phyloP scores from a whole-genome alignment of 1,140 invertebrate genomes.

The Acromyrmex heyeri region DNA sequence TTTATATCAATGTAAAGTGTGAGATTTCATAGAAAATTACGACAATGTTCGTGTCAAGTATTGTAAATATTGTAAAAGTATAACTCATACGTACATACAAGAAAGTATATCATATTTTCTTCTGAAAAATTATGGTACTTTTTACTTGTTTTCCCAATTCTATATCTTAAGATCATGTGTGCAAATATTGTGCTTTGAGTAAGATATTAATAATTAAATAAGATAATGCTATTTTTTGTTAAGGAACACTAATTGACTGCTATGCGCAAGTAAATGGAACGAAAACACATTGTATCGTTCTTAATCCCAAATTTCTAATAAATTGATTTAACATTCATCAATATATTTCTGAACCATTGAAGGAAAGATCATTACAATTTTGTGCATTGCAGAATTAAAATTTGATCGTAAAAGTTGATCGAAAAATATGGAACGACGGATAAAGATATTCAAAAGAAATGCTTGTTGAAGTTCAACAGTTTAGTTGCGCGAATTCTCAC shows the following conservation, averaged over 20 bases:
- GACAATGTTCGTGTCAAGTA: constrained; percentile 62
- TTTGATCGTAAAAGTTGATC: not conserved
- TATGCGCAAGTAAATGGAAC: not conserved
- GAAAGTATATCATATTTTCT: constrained; percentile 84
- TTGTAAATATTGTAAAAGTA: constrained; percentile 83
- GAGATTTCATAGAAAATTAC: constrained; percentile 54
- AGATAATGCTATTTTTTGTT: not conserved
- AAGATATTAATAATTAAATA: not conserved
- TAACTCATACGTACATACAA: constrained; percentile 66
- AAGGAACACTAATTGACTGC: not conserved
- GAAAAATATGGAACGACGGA: not conserved
- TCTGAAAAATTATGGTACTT: constrained; percentile 72
- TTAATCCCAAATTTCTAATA: not conserved
- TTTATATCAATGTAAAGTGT: constrained; percentile 77
- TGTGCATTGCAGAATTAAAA: constrained; percentile 7
- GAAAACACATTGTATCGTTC: not conserved
- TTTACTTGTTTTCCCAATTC: constrained; percentile 29
- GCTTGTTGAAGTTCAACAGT: not conserved
- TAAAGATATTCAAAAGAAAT: not conserved
- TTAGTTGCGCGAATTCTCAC: constrained; percentile 10
- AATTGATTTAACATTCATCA: not conserved
- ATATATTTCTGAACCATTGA: not conserved
- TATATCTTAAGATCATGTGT: not conserved
- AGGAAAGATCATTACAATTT: constrained; percentile 3
- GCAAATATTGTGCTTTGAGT: not conserved